Base-by-base conservation (phyloP, 2,888 invertebrate genomes). In the Colletes collaris region DNA sequence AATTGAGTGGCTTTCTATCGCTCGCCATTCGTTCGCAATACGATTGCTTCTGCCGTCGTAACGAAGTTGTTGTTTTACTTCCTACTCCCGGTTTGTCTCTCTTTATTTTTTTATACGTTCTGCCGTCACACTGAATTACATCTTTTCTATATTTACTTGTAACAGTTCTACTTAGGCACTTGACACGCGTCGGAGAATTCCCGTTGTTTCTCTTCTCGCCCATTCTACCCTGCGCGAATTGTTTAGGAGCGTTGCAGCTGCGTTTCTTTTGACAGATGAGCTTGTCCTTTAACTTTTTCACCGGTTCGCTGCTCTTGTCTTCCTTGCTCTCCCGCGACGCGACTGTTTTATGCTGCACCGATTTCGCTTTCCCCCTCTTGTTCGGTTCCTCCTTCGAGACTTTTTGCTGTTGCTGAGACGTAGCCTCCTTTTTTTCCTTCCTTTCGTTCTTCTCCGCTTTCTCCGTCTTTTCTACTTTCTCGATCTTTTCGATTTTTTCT, bases 401-500 rank as follows among this genome's bases (percentile, higher is more conserved):
- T 55, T 75, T 76, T 55, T 79, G 79, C 35, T 80, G 73, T 16
- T 80, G 80, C 13, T 74, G 49, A 8, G 72, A 50, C 3, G 62
- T 19, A 6, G 76, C 63, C n/a, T 84, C 81, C 49, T 81, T 86
- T 27, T 71, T 82, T 59, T 91, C 85, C 40, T 76, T 75, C 69
- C 85, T 89, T 67, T 92, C 91, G 16, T 44, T 85, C 19, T 67
- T 82, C 40, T 89, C 84, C 27, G 76, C 72, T 76, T 82, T 82
- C 66, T 91, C 85, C 13, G 77, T 80, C 71, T 82, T 81, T 64
- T 91, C 84, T 49, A 79, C 76, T 73, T 87, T 89, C 70, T 91
- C 90, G 13, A 90, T 89, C 71, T 90, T 92, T 27, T 92, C 90
- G 27, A 90, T 90, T 62, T 90, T 92, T 19, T 90, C 91, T 2